These are phyloP conservation scores for Rhineura floridana DNA, from an alignment of 2,113 vertebrate genomes.

Conservation along the genomic window DNA sequence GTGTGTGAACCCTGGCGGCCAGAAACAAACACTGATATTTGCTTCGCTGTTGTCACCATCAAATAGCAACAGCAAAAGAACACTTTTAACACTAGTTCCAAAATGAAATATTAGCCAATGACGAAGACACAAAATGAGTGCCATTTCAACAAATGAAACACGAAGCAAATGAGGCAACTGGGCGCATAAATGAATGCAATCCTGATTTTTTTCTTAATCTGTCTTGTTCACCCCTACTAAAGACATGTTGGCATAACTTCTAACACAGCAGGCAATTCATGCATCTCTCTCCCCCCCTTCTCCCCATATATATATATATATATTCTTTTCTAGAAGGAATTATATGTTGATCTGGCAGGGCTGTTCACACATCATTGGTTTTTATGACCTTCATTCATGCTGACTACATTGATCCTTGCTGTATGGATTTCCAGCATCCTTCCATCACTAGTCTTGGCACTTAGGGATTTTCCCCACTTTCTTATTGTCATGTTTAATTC, in stretches of 20 bases:
- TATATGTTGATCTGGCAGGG: slow-evolving; percentile 4
- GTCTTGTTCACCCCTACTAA: not conserved
- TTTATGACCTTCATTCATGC: slow-evolving; percentile 41
- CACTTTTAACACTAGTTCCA: too few species aligned
- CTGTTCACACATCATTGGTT: slow-evolving; percentile 24
- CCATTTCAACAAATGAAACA: not conserved
- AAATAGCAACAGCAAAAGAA: too few species aligned
- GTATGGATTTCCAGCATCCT: slow-evolving; percentile 4
- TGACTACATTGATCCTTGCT: slow-evolving; percentile 9
- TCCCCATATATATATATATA: not conserved
- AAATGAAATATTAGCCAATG: too few species aligned
- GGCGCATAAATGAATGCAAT: not conserved
- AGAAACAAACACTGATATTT: too few species aligned
- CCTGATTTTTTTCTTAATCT: not conserved
- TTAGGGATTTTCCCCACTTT: slow-evolving; percentile 29
- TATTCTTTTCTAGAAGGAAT: slow-evolving; percentile 14
- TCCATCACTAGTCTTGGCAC: not conserved
- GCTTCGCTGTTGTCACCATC: too few species aligned
- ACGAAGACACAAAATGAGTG: not conserved
- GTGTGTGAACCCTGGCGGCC: too few species aligned
- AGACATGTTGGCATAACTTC: not conserved
- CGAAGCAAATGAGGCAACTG: not conserved
- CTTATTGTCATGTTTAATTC: slow-evolving; percentile 42
- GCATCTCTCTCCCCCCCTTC: not conserved
- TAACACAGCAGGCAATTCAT: not conserved